phyloP scores from a whole-genome alignment of 35 echinoderm and acorn worm genomes.

The Lytechinus pictus region DNA sequence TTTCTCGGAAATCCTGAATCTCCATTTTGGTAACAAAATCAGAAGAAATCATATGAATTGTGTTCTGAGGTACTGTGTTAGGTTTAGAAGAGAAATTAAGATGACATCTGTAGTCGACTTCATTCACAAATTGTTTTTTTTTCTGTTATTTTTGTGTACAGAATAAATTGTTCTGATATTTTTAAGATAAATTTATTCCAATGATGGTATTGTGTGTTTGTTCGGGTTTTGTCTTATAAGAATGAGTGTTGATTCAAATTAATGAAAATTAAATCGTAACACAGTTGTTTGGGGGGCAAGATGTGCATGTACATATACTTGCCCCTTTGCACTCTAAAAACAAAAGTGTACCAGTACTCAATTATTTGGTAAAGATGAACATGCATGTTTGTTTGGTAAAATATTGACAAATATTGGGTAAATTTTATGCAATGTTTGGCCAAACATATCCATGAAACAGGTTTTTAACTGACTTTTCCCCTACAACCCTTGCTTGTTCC shows the following conservation, averaged over 20 bases:
- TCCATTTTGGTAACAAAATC: not conserved
- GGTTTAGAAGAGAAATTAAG: not conserved
- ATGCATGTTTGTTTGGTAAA: no score
- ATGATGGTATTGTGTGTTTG: not conserved
- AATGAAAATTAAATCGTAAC: no score
- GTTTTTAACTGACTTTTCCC: no score
- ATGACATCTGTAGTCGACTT: not conserved
- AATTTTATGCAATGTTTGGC: no score
- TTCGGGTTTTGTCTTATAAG: not conserved
- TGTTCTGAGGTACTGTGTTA: not conserved
- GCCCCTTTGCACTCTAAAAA: no score
- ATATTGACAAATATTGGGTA: no score
- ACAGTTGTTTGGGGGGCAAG: no score
- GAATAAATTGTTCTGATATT: slow-evolving; percentile 9
- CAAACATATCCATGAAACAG: no score
- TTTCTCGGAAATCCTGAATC: not conserved
- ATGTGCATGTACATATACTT: no score
- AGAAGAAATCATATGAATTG: not conserved
- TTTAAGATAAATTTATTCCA: not conserved
- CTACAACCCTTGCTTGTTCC: no score
- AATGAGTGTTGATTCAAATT: not conserved
- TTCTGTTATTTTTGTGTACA: not conserved
- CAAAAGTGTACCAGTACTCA: no score
- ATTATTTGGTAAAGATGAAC: no score
- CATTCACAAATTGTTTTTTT: not conserved